Evolutionary conservation across 2,113 vertebrate species (phyloP), one percentile per base, ranked within the genome.

Genomic region (Pelvicachromis taeniatus): DNA sequence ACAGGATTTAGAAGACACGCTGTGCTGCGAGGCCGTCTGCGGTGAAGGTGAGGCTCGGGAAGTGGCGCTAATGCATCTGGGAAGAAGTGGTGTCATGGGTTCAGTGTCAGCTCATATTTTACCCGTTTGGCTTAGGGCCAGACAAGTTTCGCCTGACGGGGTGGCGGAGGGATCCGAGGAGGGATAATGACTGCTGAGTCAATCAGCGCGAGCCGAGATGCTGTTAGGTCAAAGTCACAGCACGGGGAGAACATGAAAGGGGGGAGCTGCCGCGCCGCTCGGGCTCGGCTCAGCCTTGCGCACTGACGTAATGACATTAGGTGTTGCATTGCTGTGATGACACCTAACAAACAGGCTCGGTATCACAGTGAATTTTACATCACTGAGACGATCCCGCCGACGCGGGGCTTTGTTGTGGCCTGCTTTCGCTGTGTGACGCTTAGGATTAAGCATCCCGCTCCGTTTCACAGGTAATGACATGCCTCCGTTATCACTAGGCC

Each of bases 391-490:
- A 33, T 7, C 38, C 35, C 14, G 8, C 53, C 8, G 48, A 79
- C 2, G 58, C 26, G 2, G 61, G 12, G 50, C 52, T 55, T 23
- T 16, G 48, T 48, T 2, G 54, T 14, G 75, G 33, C 65, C 77
- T 3, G 79, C 8, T 75, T 56, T 70, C 7, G 3, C 80, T 78
- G 68, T 3, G n/a, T 33, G 78, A 16, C 2, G 78, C 85, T 88
- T 33, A 48, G 80, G 86, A 92, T 93, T 86, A 92, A 84, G 85
- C 83, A 87, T 89, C 86, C 85, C 23, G 85, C 88, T 88, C 80
- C 9, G 85, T 88, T 86, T 94, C 87, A 88, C 87, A 86, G 85
- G 88, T 92, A 95, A 94, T 94, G 90, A 93, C 93, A 91, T 78
- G 83, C 90, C 84, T 81, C 89, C 82, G 87, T 84, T 82, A 91